Evolutionary conservation across 1,140 invertebrate genomes (phyloP).

Genomic region (Aphaenogaster ashmeadi): DNA sequence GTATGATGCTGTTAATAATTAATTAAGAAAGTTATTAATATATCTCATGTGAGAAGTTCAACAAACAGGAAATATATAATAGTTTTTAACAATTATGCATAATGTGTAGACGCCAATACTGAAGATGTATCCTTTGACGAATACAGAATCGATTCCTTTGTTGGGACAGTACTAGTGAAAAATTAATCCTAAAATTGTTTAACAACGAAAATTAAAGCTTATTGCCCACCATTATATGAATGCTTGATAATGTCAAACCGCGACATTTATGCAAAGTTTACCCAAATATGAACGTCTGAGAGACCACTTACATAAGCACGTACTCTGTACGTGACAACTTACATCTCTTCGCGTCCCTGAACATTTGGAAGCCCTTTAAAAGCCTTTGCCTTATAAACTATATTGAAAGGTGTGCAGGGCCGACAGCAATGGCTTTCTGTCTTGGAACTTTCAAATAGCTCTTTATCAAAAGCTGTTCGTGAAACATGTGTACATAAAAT

Average conservation of each 20-base stretch:
- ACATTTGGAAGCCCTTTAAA: slow-evolving; percentile 81
- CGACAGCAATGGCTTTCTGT: slow-evolving; percentile 53
- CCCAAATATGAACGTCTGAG: background rate
- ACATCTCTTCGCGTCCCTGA: slow-evolving; percentile 76
- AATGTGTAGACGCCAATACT: background rate
- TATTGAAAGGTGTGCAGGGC: slow-evolving; percentile 67
- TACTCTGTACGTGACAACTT: background rate
- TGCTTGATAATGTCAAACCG: background rate
- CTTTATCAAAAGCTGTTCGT: slow-evolving; percentile 24
- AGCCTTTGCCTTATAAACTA: slow-evolving; percentile 74
- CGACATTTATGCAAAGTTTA: background rate
- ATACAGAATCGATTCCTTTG: background rate
- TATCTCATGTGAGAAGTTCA: background rate
- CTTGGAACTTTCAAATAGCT: background rate
- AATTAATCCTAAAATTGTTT: background rate
- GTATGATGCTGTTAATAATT: slow-evolving; percentile 20
- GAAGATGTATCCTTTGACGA: background rate
- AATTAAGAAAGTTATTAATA: slow-evolving; percentile 17
- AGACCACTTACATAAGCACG: background rate
- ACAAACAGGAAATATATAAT: background rate
- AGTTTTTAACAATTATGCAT: background rate
- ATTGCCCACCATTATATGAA: slow-evolving; percentile 15
- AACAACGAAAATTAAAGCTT: slow-evolving; percentile 21
- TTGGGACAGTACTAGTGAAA: background rate
- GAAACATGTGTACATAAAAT: background rate